Percentiles rank a stretch among this genome's conserved stretches.
phyloP scores from a whole-genome alignment of 37 sponge, comb jelly and placozoan genomes.

The Halisarca cf. caerulea region DNA sequence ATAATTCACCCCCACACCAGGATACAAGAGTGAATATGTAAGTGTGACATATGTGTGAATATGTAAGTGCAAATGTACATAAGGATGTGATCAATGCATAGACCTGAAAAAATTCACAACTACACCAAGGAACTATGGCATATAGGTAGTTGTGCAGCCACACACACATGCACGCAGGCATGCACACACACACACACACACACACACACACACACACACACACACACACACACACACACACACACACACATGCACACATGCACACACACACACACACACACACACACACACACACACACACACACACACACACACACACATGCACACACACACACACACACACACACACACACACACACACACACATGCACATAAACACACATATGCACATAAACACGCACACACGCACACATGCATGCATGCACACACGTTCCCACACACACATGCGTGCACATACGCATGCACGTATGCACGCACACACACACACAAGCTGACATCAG shows the following conservation, averaged over 20 bases:
- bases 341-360: constrained; percentile 20
- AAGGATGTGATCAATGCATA: too few relatives aligned
- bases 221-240: constrained; percentile 14
- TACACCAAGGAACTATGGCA: too few relatives aligned
- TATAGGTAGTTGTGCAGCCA: too few relatives aligned
- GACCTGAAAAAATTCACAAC: too few relatives aligned
- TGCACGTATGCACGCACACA: too few relatives aligned
- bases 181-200: neutral
- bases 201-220: neutral
- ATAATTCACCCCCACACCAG: too few relatives aligned
- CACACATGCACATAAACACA: constrained; percentile 33
- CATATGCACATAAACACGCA: neutral
- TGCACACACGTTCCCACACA: too few relatives aligned
- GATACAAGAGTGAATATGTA: too few relatives aligned
- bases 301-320: neutral
- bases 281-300: constrained; percentile 15
- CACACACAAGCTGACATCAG: too few relatives aligned
- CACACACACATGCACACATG: constrained; percentile 8
- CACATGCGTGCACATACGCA: too few relatives aligned
- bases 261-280: constrained; percentile 8
- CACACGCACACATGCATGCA: neutral
- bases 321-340: constrained; percentile 11
- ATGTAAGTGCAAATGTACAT: too few relatives aligned
- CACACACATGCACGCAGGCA: neutral
- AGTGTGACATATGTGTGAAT: too few relatives aligned